Percentiles rank a stretch among this genome's conserved stretches.
phyloP scores from a whole-genome alignment of 2,113 vertebrate species.

The Odobenus rosmarus region DNA sequence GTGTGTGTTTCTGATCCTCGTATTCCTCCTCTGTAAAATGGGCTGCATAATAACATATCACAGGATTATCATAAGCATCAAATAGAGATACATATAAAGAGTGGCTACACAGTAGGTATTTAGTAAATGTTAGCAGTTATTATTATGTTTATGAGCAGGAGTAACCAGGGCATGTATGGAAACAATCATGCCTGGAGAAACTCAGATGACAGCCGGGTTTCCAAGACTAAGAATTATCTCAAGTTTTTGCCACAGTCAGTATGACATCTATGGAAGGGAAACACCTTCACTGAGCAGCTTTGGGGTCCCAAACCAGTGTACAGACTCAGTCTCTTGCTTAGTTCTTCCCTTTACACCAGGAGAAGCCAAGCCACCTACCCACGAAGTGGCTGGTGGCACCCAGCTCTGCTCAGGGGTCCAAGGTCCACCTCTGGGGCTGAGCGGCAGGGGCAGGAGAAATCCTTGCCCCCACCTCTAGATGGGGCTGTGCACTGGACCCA shows the following conservation, averaged over 20 bases:
- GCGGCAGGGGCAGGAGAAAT: background rate
- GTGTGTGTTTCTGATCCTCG: background rate
- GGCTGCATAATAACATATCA: background rate
- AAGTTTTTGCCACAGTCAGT: background rate
- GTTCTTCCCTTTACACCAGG: background rate
- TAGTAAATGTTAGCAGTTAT: background rate
- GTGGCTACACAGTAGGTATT: background rate
- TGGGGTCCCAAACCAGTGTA: background rate
- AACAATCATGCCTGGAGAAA: background rate
- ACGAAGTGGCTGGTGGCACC: fast-evolving
- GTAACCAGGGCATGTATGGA: background rate
- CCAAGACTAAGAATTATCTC: background rate
- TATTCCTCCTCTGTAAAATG: background rate
- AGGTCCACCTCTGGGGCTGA: fast-evolving
- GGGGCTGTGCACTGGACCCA: fast-evolving
- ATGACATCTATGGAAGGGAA: background rate
- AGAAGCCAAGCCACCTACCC: background rate
- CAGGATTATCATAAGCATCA: background rate
- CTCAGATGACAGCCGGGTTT: background rate
- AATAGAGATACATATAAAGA: background rate
- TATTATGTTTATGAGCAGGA: background rate
- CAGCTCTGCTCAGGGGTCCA: fast-evolving
- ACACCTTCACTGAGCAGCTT: background rate
- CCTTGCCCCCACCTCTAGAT: background rate
- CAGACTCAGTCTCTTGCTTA: background rate